These are phyloP conservation scores for Pocillopora grandis DNA, from an alignment of 92 coral and sea anemone species.

Conservation along the genomic window DNA sequence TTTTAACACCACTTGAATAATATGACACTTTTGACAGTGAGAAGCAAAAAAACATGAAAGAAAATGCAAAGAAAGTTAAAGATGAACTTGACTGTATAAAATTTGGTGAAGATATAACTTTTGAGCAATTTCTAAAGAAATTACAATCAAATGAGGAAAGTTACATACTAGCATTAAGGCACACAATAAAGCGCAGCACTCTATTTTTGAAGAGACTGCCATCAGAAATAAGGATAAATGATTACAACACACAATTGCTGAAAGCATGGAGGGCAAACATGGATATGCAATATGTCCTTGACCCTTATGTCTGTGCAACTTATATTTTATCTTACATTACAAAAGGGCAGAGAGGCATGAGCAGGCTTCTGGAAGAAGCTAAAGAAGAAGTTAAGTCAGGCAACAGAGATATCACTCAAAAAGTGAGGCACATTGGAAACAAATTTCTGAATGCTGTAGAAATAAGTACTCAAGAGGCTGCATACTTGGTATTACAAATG, in stretches of 20 bases:
- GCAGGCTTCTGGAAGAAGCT: slow-evolving; percentile 68
- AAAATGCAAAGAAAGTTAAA: slow-evolving; percentile 29
- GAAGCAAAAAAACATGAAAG: not conserved
- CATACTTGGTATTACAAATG: slow-evolving; percentile 70
- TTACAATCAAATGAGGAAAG: slow-evolving; percentile 28
- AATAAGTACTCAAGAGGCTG: slow-evolving; percentile 76
- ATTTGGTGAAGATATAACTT: slow-evolving; percentile 26
- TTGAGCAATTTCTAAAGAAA: slow-evolving; percentile 14
- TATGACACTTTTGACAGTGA: slow-evolving; percentile 16
- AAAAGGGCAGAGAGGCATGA: slow-evolving; percentile 79
- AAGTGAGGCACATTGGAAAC: slow-evolving; percentile 67
- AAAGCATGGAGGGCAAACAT: slow-evolving; percentile 55
- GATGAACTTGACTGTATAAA: slow-evolving; percentile 30
- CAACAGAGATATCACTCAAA: slow-evolving; percentile 53
- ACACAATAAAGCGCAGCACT: slow-evolving; percentile 27
- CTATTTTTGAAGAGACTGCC: slow-evolving; percentile 43
- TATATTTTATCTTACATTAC: slow-evolving; percentile 46
- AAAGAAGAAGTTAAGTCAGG: slow-evolving; percentile 67
- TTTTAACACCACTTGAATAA: slow-evolving; percentile 46
- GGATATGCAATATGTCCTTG: slow-evolving; percentile 56
- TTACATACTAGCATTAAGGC: slow-evolving; percentile 38
- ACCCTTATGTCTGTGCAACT: slow-evolving; percentile 44
- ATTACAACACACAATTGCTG: slow-evolving; percentile 18
- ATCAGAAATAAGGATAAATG: slow-evolving; percentile 28
- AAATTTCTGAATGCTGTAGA: slow-evolving; percentile 76